Evolutionary conservation across 2,113 vertebrate species (phyloP).

Genomic region (Sturnus vulgaris): DNA sequence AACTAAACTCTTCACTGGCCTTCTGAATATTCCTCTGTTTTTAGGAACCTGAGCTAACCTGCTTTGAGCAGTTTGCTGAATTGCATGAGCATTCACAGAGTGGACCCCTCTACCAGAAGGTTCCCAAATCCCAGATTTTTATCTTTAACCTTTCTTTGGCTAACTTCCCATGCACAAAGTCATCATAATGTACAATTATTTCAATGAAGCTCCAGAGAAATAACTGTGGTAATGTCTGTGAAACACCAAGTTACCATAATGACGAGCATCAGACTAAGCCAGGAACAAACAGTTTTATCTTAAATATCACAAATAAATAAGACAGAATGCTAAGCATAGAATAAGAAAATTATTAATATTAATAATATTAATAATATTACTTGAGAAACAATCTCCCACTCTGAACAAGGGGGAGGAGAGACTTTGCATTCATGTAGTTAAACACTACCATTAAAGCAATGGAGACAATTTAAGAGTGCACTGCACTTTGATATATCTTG

Average conservation of each 20-base stretch:
- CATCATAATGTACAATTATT: neutral
- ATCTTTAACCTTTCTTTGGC: neutral
- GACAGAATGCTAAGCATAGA: neutral
- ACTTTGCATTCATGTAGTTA: neutral
- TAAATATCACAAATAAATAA: neutral
- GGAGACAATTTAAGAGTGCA: neutral
- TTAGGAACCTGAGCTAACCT: neutral
- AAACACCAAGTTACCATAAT: neutral
- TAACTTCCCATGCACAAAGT: neutral
- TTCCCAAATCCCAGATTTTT: neutral
- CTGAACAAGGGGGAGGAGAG: neutral
- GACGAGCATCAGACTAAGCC: neutral
- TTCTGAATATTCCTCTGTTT: neutral
- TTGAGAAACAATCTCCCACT: neutral
- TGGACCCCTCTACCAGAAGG: neutral
- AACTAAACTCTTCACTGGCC: neutral
- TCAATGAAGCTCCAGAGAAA: neutral
- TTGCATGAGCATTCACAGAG: neutral
- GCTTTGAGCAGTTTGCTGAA: neutral
- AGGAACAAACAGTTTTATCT: neutral
- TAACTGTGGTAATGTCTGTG: neutral
- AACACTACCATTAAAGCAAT: neutral
- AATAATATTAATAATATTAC: neutral
- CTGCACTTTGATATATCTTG: neutral
- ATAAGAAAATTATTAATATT: neutral